These are phyloP conservation scores for Drosophila guanche DNA, from an alignment of 1,140 invertebrate species.

Conservation along the genomic window DNA sequence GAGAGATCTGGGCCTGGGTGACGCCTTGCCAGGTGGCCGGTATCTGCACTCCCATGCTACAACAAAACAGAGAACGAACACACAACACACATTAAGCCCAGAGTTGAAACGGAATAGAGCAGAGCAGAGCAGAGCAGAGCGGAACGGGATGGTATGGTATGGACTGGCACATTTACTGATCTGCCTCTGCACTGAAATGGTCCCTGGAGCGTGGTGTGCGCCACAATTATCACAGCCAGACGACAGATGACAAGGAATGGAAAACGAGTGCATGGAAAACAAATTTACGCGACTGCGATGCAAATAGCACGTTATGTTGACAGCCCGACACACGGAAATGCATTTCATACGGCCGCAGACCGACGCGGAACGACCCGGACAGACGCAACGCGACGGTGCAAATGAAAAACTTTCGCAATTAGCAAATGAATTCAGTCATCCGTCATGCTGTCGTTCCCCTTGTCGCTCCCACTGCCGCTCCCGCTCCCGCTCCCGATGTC, in stretches of 20 bases:
- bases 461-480: conserved; percentile 11
- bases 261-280: conserved; percentile 29
- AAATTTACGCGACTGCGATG: conserved; percentile 58
- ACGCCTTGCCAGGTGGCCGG: conserved; percentile 87
- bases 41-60: conserved; percentile 90
- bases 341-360: conserved; percentile 40
- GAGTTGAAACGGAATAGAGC: not conserved
- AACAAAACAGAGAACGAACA: conserved; percentile 37
- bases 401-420: conserved; percentile 81
- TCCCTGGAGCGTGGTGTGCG: conserved; percentile 34
- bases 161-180: conserved; percentile 3
- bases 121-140: not conserved
- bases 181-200: conserved; percentile 16
- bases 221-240: conserved; percentile 39
- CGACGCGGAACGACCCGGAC: not conserved
- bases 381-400: conserved; percentile 6
- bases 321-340: conserved; percentile 43
- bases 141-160: too few species aligned
- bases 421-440: conserved; percentile 83
- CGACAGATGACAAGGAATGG: not conserved
- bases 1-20: conserved; percentile 86
- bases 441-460: conserved; percentile 69
- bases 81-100: conserved; percentile 35
- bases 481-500: not conserved
- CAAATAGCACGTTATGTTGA: conserved; percentile 65